Percentiles rank a stretch among this genome's conserved stretches.
These are phyloP conservation scores for Cantharis flavilabris DNA, from an alignment of 2,888 invertebrate genomes.

Conservation along the genomic window DNA sequence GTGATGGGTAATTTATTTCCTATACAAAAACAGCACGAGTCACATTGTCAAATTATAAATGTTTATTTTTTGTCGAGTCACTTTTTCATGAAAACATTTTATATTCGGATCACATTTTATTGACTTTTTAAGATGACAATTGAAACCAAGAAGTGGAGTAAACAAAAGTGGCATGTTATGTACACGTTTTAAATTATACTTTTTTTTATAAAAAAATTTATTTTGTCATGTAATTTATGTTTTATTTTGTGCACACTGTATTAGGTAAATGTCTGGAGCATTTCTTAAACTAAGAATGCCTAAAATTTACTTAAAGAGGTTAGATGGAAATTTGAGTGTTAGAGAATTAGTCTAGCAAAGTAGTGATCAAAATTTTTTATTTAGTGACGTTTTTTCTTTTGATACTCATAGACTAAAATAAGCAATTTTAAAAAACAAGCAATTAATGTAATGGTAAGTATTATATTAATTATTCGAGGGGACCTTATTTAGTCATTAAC, in stretches of 20 bases:
- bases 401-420: neutral
- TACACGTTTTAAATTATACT: neutral
- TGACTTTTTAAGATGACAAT: neutral
- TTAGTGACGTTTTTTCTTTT: neutral
- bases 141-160: neutral
- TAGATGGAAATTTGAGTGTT: neutral
- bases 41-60: constrained; percentile 5
- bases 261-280: neutral
- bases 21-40: neutral
- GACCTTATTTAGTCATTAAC: neutral
- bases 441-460: neutral
- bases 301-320: neutral
- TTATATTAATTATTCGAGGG: neutral
- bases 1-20: constrained; percentile 60
- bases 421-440: neutral
- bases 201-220: neutral
- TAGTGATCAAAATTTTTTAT: neutral
- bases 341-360: neutral
- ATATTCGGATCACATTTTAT: neutral
- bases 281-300: neutral
- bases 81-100: neutral
- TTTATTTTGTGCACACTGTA: neutral
- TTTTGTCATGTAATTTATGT: neutral
- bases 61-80: constrained; percentile 1
- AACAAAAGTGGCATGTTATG: neutral